Base-by-base conservation (phyloP, 35 echinoderm and acorn worm species). In the Ptychodera flava region DNA sequence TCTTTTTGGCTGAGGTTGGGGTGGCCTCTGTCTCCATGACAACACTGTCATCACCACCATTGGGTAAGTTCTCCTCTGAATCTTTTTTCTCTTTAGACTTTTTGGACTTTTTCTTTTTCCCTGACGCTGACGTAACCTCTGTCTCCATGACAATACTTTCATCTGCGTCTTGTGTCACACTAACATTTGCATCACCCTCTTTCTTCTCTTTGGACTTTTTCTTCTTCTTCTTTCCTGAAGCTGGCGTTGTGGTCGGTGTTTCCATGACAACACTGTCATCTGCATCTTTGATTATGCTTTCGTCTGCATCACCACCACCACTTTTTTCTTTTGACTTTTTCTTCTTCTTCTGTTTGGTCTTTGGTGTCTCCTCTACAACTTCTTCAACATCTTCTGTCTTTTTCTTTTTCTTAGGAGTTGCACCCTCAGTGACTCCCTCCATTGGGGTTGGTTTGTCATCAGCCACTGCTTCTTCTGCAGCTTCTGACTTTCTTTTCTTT, bases 321-420 rank as follows among this genome's bases (percentile, higher is more conserved):
- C n/a, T 91, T 88, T 87, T 84, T 93, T 93, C 34, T 80, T 93
- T 97, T 86, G 90, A 93, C 90, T 93, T 97, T 35, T 97, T 93
- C 85, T 97, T 97, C 78, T 96, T 92, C 33, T 93, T 92, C 81
- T 92, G 90, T 64, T 85, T 64, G 28, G 88, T 75, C 6, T 34
- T 45, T 29, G 86, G 78, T 81, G 37, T 77, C 35, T 86, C 79
- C 34, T 12, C 45, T 12, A 64, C 45, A 12, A 64, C 45, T 22
- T 6, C 45, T 64, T 64, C 45, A 12, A 78, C 88, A 31, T 33
- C 79, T 27, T 78, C 81, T 38, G 75, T n/a, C n/a, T n/a, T n/a
- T n/a, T n/a, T n/a, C n/a, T n/a, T n/a, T n/a, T n/a, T n/a, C n/a
- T n/a, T n/a, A n/a, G n/a, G n/a, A n/a, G n/a, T n/a, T n/a, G n/a